Conservation (phyloP, 2,113 vertebrate genomes). For the Polypterus senegalus region DNA sequence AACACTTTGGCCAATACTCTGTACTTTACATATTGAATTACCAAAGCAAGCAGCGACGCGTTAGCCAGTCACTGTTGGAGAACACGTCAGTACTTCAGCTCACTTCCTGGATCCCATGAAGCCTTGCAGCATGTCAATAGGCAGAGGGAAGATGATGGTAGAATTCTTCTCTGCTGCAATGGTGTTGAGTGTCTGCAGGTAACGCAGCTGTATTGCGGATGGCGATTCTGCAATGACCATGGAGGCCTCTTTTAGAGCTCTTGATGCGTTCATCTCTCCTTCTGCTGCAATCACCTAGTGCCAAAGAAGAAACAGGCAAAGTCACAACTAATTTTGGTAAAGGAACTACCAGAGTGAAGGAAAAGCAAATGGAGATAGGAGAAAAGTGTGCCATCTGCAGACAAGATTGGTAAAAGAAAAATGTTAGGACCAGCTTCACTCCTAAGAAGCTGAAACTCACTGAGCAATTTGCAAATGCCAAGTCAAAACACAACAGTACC, state of each 20-base stretch:
- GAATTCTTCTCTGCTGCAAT: slow-evolving; percentile 83
- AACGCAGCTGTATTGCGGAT: slow-evolving; percentile 78
- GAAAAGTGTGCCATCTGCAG: neutral
- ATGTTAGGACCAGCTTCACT: no score
- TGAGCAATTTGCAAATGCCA: neutral
- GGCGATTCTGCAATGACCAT: slow-evolving; percentile 81
- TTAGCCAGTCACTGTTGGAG: neutral
- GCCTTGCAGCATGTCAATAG: slow-evolving; percentile 68
- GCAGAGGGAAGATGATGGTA: slow-evolving; percentile 84
- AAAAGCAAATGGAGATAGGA: no score
- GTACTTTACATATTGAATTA: no score
- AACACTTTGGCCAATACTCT: no score
- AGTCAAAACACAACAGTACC: neutral
- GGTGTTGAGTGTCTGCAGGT: slow-evolving; percentile 80
- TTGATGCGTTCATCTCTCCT: slow-evolving; percentile 79
- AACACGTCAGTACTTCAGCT: neutral
- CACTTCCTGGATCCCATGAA: slow-evolving; percentile 30
- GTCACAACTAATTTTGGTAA: no score
- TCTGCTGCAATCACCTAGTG: slow-evolving; percentile 77
- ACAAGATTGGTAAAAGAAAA: neutral
- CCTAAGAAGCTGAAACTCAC: neutral
- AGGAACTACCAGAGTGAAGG: no score
- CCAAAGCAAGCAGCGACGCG: neutral
- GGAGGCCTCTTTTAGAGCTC: slow-evolving; percentile 77
- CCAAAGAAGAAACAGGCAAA: accelerated